Conservation (phyloP, 2,888 invertebrate genomes). For the Acanthococcus lagerstroemiae region DNA sequence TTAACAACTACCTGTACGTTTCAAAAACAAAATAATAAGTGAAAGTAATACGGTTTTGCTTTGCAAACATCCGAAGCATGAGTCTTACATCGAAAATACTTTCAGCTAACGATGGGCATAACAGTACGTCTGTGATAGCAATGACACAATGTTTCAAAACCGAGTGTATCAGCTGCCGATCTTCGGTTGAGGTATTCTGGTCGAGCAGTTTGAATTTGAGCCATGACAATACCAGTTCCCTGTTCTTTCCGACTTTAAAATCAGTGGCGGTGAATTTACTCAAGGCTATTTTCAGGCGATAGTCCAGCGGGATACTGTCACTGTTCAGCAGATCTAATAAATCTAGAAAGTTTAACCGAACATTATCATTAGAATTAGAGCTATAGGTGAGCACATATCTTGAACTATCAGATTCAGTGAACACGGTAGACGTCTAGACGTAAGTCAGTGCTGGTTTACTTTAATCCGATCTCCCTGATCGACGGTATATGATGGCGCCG, state of each 20-base stretch:
- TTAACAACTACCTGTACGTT: too few species aligned
- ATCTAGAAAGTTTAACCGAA: too few species aligned
- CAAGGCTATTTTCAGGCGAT: conserved; percentile 15
- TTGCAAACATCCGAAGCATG: not conserved
- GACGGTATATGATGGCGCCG: too few species aligned
- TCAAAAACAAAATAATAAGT: not conserved
- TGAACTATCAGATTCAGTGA: too few species aligned
- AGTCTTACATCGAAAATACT: not conserved
- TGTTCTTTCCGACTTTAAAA: not conserved
- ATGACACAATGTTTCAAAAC: conserved; percentile 12
- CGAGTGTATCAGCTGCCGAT: not conserved
- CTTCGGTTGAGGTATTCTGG: not conserved
- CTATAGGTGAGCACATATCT: too few species aligned
- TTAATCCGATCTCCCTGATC: too few species aligned
- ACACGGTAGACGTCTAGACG: too few species aligned
- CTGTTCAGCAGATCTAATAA: conserved; percentile 9
- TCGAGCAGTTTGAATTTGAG: not conserved
- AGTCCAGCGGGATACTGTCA: not conserved
- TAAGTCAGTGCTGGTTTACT: too few species aligned
- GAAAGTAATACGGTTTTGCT: not conserved
- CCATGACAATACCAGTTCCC: conserved; percentile 3
- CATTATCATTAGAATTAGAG: too few species aligned
- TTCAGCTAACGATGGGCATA: conserved; percentile 5
- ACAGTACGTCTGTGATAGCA: conserved; percentile 1
- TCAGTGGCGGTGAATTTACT: not conserved